Base-by-base conservation (phyloP, 2,113 vertebrate genomes). In the Sturnira hondurensis region DNA sequence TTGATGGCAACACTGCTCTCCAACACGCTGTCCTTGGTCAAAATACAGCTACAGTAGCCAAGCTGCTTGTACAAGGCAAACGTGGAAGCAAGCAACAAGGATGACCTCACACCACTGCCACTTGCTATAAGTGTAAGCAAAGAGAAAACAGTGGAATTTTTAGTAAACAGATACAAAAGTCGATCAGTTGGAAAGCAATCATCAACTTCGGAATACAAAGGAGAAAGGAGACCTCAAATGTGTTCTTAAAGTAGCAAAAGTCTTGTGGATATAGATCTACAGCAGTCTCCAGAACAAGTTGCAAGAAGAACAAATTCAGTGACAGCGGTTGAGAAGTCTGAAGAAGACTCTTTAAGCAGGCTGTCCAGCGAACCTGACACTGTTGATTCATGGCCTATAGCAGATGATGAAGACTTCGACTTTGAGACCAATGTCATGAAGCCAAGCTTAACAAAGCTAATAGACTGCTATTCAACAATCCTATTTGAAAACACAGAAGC, bases 81-180 rank as follows among this genome's bases (percentile, higher is more conserved):
- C 82, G 97, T 99, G 78, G 98, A 99, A 93, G 98, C 98, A 7
- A 98, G 97, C 82, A 99, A 99, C 97, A 99, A 99, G 99, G 99
- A 52, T 52, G 50, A 17, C 15, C 50, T 52, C 50, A 17, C 50
- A 52, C 50, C 50, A 16, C 50, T 52, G 15, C 11, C 50, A 4
- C 50, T 52, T 52, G 50, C 50, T 52, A 52, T 17, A 52, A 52
- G 50, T 17, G 50, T 52, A 52, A 52, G 17, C 50, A 52, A 52
- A 52, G 50, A 52, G 50, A 52, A 52, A 52, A 52, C 17, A 16
- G 50, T 52, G 50, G 50, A 52, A 52, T 52, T 16, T 17, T 52
- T 52, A 52, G 16, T 16, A 52, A 17, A 17, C 50, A 52, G 50
- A 11, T 52, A 11, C 15, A 16, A 15, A 52, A 52, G 50, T 52